Evolutionary conservation across 2,888 invertebrate genomes (phyloP).

Genomic region (Chloromyia formosa): DNA sequence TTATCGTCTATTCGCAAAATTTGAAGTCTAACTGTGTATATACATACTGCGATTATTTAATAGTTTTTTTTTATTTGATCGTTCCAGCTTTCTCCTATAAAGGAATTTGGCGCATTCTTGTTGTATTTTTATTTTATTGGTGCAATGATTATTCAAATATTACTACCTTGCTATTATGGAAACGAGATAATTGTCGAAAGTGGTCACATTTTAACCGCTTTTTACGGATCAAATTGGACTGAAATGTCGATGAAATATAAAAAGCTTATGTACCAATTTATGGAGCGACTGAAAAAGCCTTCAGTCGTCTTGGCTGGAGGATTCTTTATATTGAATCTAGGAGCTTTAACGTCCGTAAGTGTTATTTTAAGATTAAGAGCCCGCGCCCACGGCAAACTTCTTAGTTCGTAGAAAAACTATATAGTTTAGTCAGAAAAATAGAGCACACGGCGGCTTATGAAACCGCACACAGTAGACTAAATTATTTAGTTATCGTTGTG

Average conservation of each 20-base stretch:
- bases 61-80: too few species aligned
- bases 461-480: too few species aligned
- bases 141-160: slow-evolving; percentile 4
- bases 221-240: slow-evolving; percentile 18
- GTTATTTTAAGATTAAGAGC: neutral
- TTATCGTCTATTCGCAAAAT: too few species aligned
- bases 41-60: too few species aligned
- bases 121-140: neutral
- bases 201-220: neutral
- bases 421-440: too few species aligned
- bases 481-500: too few species aligned
- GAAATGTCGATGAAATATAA: neutral
- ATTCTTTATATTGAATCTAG: neutral
- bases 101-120: neutral
- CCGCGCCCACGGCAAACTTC: too few species aligned
- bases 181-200: neutral
- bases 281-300: slow-evolving; percentile 10
- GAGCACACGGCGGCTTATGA: too few species aligned
- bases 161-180: slow-evolving; percentile 27
- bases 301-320: neutral
- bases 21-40: too few species aligned
- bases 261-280: slow-evolving; percentile 4
- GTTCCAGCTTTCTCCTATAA: slow-evolving; percentile 8
- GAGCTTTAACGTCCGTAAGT: neutral
- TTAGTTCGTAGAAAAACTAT: too few species aligned